These are phyloP conservation scores for Amphipyra tragopoginis DNA, from an alignment of 2,888 invertebrate genomes.

Conservation along the genomic window DNA sequence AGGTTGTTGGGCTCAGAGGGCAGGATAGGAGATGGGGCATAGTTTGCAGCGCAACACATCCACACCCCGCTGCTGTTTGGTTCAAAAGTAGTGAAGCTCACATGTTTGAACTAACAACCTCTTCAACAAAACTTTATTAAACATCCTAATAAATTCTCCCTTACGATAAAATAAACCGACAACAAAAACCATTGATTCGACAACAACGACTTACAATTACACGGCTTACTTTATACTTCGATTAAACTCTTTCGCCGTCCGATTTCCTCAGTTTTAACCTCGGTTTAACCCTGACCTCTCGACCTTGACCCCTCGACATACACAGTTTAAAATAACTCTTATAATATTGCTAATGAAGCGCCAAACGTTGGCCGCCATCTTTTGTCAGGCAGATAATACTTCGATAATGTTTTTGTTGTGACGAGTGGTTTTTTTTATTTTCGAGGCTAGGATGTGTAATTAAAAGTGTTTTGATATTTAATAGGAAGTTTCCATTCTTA, in stretches of 20 bases:
- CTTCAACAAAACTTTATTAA: too few species aligned
- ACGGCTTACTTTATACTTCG: constrained; percentile 36
- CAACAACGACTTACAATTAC: constrained; percentile 39
- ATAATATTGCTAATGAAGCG: constrained; percentile 48
- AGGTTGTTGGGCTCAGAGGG: too few species aligned
- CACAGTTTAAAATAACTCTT: constrained; percentile 19
- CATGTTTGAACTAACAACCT: too few species aligned
- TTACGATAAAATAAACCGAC: neutral
- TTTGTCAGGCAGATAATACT: constrained; percentile 38
- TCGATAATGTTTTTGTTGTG: constrained; percentile 16
- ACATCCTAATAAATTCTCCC: neutral
- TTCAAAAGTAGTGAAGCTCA: too few species aligned
- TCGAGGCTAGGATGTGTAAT: constrained; percentile 42
- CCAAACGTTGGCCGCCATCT: constrained; percentile 21
- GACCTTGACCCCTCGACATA: constrained; percentile 46
- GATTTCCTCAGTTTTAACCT: constrained; percentile 55
- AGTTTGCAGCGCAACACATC: too few species aligned
- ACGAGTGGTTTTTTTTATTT: constrained; percentile 14
- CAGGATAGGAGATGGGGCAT: too few species aligned
- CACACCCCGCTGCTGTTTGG: too few species aligned
- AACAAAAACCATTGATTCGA: constrained; percentile 18
- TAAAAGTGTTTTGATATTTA: constrained; percentile 41
- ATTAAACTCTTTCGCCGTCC: constrained; percentile 46
- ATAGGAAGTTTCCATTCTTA: constrained; percentile 28
- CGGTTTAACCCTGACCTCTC: constrained; percentile 45